Percentiles rank a stretch among this genome's conserved stretches.
phyloP scores from a whole-genome alignment of 2,797 vertebrate genomes.

The Amblyopsis hoosieri region DNA sequence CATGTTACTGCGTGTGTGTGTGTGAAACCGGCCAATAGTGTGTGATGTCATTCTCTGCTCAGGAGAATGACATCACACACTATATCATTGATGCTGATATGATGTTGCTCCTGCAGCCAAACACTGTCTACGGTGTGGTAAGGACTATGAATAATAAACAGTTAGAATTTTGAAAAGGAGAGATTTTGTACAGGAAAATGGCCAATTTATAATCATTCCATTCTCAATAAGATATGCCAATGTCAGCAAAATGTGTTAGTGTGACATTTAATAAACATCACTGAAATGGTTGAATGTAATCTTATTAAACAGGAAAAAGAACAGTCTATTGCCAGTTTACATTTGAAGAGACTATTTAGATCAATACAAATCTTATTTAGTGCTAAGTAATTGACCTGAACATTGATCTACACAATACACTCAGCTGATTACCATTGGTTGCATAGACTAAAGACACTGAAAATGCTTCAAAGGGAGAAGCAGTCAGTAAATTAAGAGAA shows the following conservation, averaged over 20 bases:
- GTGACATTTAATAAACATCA: not conserved
- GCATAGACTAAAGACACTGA: not conserved
- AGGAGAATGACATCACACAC: no score
- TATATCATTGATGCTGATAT: no score
- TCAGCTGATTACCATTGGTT: not conserved
- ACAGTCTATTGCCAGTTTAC: not conserved
- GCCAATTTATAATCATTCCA: no score
- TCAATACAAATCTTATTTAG: conserved; percentile 11
- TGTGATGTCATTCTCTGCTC: no score
- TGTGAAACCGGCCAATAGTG: no score
- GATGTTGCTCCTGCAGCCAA: no score
- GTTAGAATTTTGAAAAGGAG: no score
- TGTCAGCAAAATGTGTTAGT: conserved; percentile 1
- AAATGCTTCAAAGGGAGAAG: conserved; percentile 4
- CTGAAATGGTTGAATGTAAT: no score
- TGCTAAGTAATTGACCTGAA: not conserved
- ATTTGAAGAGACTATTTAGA: not conserved
- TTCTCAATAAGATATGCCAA: not conserved
- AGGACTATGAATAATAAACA: no score
- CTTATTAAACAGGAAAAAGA: not conserved
- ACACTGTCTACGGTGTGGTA: no score
- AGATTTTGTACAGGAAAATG: no score
- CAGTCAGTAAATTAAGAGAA: conserved; percentile 9
- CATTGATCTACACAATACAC: not conserved
- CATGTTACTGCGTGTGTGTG: no score